These are phyloP conservation scores for Baccha elongata DNA, from an alignment of 2,888 invertebrate genomes.

Conservation along the genomic window DNA sequence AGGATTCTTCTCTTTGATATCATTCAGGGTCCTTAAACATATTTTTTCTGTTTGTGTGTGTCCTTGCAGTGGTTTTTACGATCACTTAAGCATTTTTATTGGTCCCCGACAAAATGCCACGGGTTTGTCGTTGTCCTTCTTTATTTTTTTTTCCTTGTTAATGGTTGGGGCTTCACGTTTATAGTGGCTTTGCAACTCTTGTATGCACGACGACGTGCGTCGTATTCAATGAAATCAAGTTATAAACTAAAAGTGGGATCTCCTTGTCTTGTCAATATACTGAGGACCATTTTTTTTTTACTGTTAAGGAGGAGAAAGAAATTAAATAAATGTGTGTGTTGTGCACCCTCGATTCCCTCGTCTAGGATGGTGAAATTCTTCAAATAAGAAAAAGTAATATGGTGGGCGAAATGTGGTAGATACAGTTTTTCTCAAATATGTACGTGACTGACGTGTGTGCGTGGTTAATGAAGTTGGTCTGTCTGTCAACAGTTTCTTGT, in stretches of 20 bases:
- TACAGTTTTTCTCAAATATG: slow-evolving; percentile 22
- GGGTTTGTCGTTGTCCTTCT: slow-evolving; percentile 39
- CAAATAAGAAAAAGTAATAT: not conserved
- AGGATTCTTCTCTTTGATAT: slow-evolving; percentile 32
- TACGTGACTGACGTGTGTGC: slow-evolving; percentile 50
- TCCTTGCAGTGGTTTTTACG: slow-evolving; percentile 62
- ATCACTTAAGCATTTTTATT: slow-evolving; percentile 73
- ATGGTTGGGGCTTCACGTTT: slow-evolving; percentile 7
- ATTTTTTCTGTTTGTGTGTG: slow-evolving; percentile 25
- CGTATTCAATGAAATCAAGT: slow-evolving; percentile 71
- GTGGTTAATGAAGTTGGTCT: slow-evolving; percentile 20
- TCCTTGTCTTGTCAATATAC: slow-evolving; percentile 58
- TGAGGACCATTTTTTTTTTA: slow-evolving; percentile 5
- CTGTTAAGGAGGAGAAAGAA: slow-evolving; percentile 28
- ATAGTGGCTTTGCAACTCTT: slow-evolving; percentile 38
- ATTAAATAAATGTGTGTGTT: slow-evolving; percentile 28
- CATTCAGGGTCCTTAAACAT: slow-evolving; percentile 56
- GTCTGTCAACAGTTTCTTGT: slow-evolving; percentile 18
- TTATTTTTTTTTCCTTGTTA: not conserved
- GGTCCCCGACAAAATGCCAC: slow-evolving; percentile 62
- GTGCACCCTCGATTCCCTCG: slow-evolving; percentile 25
- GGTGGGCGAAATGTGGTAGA: slow-evolving; percentile 10
- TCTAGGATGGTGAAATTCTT: slow-evolving; percentile 7
- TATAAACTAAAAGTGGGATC: slow-evolving; percentile 61
- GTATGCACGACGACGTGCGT: slow-evolving; percentile 59